These are phyloP conservation scores for Rhingia rostrata DNA, from an alignment of 2,888 invertebrate species.

Conservation along the genomic window DNA sequence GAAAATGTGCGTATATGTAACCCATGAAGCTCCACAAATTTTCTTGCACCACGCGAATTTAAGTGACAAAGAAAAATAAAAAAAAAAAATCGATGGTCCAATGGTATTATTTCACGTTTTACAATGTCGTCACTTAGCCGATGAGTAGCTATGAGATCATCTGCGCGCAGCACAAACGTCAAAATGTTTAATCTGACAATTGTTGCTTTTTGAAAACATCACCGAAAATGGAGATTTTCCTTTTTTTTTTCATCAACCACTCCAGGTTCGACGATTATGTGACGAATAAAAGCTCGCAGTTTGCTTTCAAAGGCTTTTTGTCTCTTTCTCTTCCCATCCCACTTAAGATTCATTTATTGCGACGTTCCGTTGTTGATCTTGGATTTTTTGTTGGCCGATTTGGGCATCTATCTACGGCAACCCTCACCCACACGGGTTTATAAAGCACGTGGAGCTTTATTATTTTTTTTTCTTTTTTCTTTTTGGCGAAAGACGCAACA, in stretches of 20 bases:
- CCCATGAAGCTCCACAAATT: too few relatives aligned
- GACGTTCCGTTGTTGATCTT: too few relatives aligned
- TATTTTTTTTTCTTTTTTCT: too few relatives aligned
- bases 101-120: slow-evolving; percentile 26
- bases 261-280: slow-evolving; percentile 4
- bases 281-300: not conserved
- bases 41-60: too few relatives aligned
- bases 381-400: too few relatives aligned
- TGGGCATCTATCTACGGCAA: too few relatives aligned
- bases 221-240: slow-evolving; percentile 54
- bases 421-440: too few relatives aligned
- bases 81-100: slow-evolving; percentile 2
- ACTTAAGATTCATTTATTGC: slow-evolving; percentile 22
- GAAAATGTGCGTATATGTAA: too few relatives aligned
- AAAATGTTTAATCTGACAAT: slow-evolving; percentile 1
- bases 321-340: not conserved
- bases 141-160: slow-evolving; percentile 33
- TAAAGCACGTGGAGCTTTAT: too few relatives aligned
- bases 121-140: slow-evolving; percentile 10
- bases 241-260: slow-evolving; percentile 41
- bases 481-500: not conserved
- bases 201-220: slow-evolving; percentile 42
- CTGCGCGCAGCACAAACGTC: not conserved
- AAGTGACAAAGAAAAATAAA: not conserved
- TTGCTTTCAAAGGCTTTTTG: not conserved